Evolutionary conservation across 2,888 invertebrate species (phyloP).

Genomic region (Busseola fusca): DNA sequence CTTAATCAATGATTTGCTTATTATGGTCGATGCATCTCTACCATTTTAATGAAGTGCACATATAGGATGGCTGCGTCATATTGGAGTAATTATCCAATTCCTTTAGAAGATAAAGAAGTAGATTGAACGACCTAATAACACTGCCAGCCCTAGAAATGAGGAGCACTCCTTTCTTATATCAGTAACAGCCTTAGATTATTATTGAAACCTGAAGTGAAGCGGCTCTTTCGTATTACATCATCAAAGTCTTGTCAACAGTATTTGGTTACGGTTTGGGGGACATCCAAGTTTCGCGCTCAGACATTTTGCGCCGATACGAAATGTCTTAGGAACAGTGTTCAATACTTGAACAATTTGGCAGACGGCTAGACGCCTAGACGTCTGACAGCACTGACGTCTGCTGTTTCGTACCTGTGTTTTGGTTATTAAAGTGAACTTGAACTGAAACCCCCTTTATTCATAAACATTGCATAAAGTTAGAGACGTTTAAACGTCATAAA

Average conservation of each 20-base stretch:
- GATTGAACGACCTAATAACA: not conserved
- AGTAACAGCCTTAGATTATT: not conserved
- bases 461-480: too few relatives aligned
- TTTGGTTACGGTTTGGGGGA: slow-evolving; percentile 38
- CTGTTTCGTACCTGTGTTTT: slow-evolving; percentile 31
- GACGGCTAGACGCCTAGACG: slow-evolving; percentile 45
- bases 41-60: not conserved
- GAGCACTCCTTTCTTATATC: not conserved
- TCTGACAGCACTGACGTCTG: slow-evolving; percentile 17
- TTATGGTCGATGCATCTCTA: too few relatives aligned
- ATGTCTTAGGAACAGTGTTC: slow-evolving; percentile 25
- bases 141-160: not conserved
- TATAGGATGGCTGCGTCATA: not conserved
- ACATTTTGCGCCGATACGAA: slow-evolving; percentile 28
- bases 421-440: not conserved
- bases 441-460: not conserved
- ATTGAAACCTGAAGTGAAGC: not conserved
- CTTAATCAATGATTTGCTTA: too few relatives aligned
- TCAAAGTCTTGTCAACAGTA: slow-evolving; percentile 31
- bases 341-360: slow-evolving; percentile 50
- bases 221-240: slow-evolving; percentile 4
- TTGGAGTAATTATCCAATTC: not conserved
- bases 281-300: slow-evolving; percentile 18
- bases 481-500: too few relatives aligned
- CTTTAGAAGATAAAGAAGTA: not conserved